Evolutionary conservation across 2,888 invertebrate genomes (phyloP), one percentile per base, ranked within the genome.

Genomic region (Pristionchus japonicus): DNA sequence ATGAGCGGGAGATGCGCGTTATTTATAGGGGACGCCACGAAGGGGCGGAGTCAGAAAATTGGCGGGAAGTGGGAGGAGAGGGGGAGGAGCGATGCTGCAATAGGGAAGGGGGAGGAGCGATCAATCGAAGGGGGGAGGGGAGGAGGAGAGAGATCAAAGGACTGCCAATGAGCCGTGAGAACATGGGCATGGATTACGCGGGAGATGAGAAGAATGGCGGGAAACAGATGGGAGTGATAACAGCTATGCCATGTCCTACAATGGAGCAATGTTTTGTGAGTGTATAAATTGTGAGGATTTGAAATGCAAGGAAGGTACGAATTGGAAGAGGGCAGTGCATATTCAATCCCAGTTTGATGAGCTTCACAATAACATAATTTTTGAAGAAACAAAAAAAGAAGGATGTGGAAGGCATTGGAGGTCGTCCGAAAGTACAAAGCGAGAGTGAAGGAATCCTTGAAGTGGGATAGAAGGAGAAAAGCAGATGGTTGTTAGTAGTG

Each of bases 11-110:
- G 31, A 34, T 11, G 67, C 23, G 52, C 37, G 27, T 47, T 23
- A 52, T 85, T 64, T 61, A 64, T 61, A 43, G 64, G 37, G 77
- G 77, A 47, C 77, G 43, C 40, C 43, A 40, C 23, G n/a, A 49
- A 15, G 40, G 49, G 85, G 85, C 77, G 77, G 77, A 47, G 77
- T 47, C 43, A 27, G n/a, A 67, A 34, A 77, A 77, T 77, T 77
- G 77, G 77, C 49, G 64, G 47, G 85, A 85, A 64, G 64, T 20
- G 84, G 20, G 40, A 7, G 34, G 64, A n/a, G 40, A 17, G 47
- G 77, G 20, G 43, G 43, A 77, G 77, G 77, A 27, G 37, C n/a
- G 77, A 40, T 40, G 43, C 77, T 77, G 77, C 77, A 77, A 47
- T 40, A 43, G 43, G 43, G 13, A 27, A 47, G 70, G n/a, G 70